A percentile compares a stretch with the other conserved stretches of the same genome.
Evolutionary conservation across 2,888 invertebrate species (phyloP).

Genomic region (Tinea trinotella): DNA sequence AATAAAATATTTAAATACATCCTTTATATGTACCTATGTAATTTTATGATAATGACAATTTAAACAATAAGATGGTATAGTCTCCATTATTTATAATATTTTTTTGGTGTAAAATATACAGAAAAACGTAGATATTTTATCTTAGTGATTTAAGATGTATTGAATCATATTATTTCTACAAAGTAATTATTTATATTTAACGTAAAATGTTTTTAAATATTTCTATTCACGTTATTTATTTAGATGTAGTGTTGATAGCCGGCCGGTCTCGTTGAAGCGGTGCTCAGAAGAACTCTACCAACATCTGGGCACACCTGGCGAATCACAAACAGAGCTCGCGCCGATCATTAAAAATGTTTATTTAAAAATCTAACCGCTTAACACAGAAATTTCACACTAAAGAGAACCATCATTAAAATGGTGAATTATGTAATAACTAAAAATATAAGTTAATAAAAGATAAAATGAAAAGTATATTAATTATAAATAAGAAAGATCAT

Average conservation of each 20-base stretch:
- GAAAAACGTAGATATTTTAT: too few relatives aligned
- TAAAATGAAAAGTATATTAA: too few relatives aligned
- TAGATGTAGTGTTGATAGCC: constrained; percentile 4
- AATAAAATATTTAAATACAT: too few relatives aligned
- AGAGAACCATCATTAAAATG: constrained; percentile 34
- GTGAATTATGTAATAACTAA: not conserved
- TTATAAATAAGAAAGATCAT: too few relatives aligned
- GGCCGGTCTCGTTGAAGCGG: not conserved
- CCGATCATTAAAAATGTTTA: constrained; percentile 73
- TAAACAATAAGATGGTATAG: too few relatives aligned
- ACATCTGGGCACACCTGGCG: constrained; percentile 68
- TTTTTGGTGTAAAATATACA: too few relatives aligned
- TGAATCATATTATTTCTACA: too few relatives aligned
- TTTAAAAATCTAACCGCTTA: constrained; percentile 73
- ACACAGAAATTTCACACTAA: constrained; percentile 38
- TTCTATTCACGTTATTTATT: not conserved
- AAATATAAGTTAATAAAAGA: too few relatives aligned
- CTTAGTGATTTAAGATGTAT: too few relatives aligned
- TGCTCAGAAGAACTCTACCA: constrained; percentile 19
- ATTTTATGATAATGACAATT: too few relatives aligned
- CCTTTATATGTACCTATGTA: too few relatives aligned
- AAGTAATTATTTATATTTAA: not conserved
- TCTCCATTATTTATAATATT: too few relatives aligned
- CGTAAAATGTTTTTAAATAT: not conserved
- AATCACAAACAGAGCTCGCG: constrained; percentile 43